Evolutionary conservation across 2,888 invertebrate species (phyloP).

Genomic region (Acrocera orbiculus): DNA sequence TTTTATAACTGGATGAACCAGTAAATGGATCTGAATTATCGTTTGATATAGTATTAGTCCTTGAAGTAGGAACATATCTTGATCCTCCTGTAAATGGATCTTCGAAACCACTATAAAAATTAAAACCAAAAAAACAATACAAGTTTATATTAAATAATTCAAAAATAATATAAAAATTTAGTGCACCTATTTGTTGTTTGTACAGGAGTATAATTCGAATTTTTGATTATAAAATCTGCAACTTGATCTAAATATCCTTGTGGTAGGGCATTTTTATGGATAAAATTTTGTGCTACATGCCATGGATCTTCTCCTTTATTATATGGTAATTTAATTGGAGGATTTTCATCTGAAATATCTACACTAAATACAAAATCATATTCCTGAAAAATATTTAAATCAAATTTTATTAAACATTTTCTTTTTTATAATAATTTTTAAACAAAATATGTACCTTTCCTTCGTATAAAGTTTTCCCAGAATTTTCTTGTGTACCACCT

Average conservation of each 20-base stretch:
- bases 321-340: slow-evolving; percentile 78
- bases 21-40: slow-evolving; percentile 48
- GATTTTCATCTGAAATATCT: slow-evolving; percentile 82
- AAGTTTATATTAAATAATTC: background rate
- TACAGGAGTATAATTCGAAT: slow-evolving; percentile 33
- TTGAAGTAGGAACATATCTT: slow-evolving; percentile 44
- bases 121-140: background rate
- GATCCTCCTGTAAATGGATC: slow-evolving; percentile 55
- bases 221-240: slow-evolving; percentile 79
- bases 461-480: slow-evolving; percentile 62
- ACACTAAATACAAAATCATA: slow-evolving; percentile 94
- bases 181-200: slow-evolving; percentile 14
- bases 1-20: slow-evolving; percentile 50
- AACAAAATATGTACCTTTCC: slow-evolving; percentile 38
- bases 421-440: background rate
- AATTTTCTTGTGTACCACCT: slow-evolving; percentile 42
- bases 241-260: slow-evolving; percentile 80
- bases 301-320: slow-evolving; percentile 85
- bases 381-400: slow-evolving; percentile 29
- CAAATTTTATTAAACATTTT: background rate
- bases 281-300: slow-evolving; percentile 76
- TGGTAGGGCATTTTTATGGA: slow-evolving; percentile 66
- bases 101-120: slow-evolving; percentile 27
- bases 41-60: slow-evolving; percentile 18
- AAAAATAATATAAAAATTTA: background rate